Percentiles rank a stretch among this genome's conserved stretches.
Evolutionary conservation across 2,888 invertebrate genomes (phyloP).

Genomic region (Dryadula phaetusa): DNA sequence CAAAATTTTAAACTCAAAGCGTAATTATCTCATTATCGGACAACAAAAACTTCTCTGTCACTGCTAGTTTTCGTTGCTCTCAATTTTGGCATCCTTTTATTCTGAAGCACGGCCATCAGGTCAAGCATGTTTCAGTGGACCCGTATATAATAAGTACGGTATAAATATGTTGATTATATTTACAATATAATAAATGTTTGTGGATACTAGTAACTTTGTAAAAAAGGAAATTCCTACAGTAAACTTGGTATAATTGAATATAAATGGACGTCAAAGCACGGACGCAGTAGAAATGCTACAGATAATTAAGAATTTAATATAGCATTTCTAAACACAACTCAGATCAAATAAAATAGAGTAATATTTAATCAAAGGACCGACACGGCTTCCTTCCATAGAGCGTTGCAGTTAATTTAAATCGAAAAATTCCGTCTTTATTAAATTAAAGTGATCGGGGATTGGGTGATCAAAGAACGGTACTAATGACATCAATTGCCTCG

Average conservation of each 20-base stretch:
- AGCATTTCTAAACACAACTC: conserved; percentile 41
- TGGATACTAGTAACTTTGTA: not conserved
- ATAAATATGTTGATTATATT: not conserved
- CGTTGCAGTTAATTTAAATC: conserved; percentile 53
- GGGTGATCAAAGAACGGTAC: conserved; percentile 68
- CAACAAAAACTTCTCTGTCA: not conserved
- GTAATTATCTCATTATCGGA: too few relatives aligned
- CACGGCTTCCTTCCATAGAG: conserved; percentile 44
- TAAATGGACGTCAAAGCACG: conserved; percentile 28
- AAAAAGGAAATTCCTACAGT: conserved; percentile 14
- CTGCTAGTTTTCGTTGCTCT: not conserved
- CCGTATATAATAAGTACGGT: not conserved
- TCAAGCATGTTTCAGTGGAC: not conserved
- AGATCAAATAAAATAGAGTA: conserved; percentile 44
- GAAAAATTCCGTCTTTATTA: conserved; percentile 65
- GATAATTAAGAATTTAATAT: conserved; percentile 47
- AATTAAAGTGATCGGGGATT: conserved; percentile 69
- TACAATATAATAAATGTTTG: not conserved
- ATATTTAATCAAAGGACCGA: conserved; percentile 49
- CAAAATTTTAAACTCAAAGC: not conserved
- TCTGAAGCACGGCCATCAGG: not conserved
- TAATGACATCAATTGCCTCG: conserved; percentile 72
- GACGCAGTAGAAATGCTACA: conserved; percentile 38
- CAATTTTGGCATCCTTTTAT: not conserved
- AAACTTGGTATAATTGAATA: conserved; percentile 25